Percentiles rank a stretch among this genome's conserved stretches.
Evolutionary conservation across 2,888 invertebrate genomes (phyloP).

Genomic region (Xestia sexstrigata): DNA sequence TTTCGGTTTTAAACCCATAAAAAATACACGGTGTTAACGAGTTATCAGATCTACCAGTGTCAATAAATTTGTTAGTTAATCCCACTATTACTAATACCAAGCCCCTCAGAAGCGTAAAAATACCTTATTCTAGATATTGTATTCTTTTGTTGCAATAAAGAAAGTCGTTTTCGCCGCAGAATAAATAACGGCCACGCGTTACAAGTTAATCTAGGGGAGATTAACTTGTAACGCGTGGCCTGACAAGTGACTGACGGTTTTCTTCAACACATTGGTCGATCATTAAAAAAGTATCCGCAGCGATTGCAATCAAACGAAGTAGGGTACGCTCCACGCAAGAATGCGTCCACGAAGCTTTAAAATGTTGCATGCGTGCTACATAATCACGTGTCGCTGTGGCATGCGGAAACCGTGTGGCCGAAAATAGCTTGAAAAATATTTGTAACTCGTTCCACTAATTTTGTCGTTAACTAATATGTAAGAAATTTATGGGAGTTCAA

Average conservation of each 20-base stretch:
- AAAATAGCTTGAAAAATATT: conserved; percentile 56
- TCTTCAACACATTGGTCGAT: conserved; percentile 32
- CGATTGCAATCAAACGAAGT: conserved; percentile 52
- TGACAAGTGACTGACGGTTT: conserved; percentile 24
- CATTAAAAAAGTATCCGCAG: conserved; percentile 22
- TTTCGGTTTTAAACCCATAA: background rate
- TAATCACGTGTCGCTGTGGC: conserved; percentile 42
- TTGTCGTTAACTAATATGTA: conserved; percentile 26
- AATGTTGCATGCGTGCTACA: conserved; percentile 54
- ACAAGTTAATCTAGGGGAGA: background rate
- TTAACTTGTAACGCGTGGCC: conserved; percentile 3
- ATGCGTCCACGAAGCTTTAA: conserved; percentile 49
- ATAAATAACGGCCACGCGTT: background rate
- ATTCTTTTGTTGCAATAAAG: background rate
- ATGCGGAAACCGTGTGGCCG: conserved; percentile 60
- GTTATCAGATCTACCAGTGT: background rate
- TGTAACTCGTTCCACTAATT: conserved; percentile 38
- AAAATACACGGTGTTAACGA: background rate
- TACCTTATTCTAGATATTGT: background rate
- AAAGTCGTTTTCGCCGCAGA: background rate
- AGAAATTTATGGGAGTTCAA: conserved; percentile 17
- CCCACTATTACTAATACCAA: background rate
- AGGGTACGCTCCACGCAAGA: conserved; percentile 56
- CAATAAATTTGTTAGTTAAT: background rate
- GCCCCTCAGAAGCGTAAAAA: background rate